These are phyloP conservation scores for Sphaerophoria rueppellii DNA, from an alignment of 2,888 invertebrate species.

Conservation along the genomic window DNA sequence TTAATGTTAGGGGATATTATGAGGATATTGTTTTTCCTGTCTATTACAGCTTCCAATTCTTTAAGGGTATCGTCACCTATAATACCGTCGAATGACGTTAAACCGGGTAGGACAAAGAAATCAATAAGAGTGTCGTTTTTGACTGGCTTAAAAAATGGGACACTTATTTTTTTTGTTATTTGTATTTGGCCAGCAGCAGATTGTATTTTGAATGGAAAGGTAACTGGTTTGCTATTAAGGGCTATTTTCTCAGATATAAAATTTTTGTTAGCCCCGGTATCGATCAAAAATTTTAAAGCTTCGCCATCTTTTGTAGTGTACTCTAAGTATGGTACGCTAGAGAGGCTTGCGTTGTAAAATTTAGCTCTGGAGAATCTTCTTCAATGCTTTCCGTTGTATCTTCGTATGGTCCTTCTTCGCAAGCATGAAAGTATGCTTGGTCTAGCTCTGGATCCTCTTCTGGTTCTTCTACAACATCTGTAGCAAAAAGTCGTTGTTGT, in stretches of 20 bases:
- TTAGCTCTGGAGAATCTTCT: conserved; percentile 20
- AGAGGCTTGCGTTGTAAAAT: conserved; percentile 44
- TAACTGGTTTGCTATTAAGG: neutral
- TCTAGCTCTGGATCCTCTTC: neutral
- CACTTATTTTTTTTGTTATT: conserved; percentile 1
- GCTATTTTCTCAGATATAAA: conserved; percentile 10
- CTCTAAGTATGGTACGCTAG: conserved; percentile 42
- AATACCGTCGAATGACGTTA: neutral
- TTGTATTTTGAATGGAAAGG: conserved; percentile 7
- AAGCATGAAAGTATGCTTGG: conserved; percentile 5
- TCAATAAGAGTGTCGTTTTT: neutral
- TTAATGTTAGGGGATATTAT: conserved; percentile 48
- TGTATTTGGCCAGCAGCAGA: conserved; percentile 5
- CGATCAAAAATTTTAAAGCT: neutral
- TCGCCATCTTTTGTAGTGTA: neutral
- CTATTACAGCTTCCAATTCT: neutral
- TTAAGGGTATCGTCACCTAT: neutral
- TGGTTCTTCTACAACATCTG: neutral
- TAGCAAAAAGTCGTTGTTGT: conserved; percentile 40
- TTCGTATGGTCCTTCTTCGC: conserved; percentile 11
- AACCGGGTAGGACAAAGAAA: neutral
- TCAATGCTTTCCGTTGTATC: neutral
- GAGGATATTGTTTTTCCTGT: conserved; percentile 50
- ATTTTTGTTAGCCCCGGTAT: neutral
- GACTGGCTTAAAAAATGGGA: neutral